These are phyloP conservation scores for Teleogryllus occipitalis DNA, from an alignment of 1,140 invertebrate genomes.

Conservation along the genomic window DNA sequence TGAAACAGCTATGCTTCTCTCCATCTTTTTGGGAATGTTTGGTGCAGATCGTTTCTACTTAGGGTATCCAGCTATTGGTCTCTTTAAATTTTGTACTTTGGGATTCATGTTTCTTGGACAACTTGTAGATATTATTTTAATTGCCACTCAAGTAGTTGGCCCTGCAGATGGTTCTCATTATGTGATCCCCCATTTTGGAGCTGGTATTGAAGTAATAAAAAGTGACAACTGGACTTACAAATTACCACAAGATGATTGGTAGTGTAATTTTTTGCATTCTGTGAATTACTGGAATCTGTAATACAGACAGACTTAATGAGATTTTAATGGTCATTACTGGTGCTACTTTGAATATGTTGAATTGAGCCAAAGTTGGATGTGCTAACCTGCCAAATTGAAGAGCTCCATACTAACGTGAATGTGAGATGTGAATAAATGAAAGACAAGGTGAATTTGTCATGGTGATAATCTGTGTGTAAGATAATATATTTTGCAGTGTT, in stretches of 20 bases:
- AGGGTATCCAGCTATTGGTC: slow-evolving; percentile 89
- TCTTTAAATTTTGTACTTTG: slow-evolving; percentile 89
- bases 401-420: no score
- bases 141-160: slow-evolving; percentile 84
- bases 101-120: slow-evolving; percentile 97
- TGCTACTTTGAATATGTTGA: no score
- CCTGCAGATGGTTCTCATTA: slow-evolving; percentile 96
- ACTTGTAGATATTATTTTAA: slow-evolving; percentile 88
- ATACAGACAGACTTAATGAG: no score
- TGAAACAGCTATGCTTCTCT: slow-evolving; percentile 84
- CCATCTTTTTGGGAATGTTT: slow-evolving; percentile 94
- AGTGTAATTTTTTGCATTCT: background rate
- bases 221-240: slow-evolving; percentile 81
- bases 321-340: no score
- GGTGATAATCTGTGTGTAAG: no score
- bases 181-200: slow-evolving; percentile 89
- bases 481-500: no score
- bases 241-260: slow-evolving; percentile 75
- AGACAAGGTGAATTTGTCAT: no score
- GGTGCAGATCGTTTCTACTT: slow-evolving; percentile 95
- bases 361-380: no score
- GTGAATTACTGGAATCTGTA: no score
- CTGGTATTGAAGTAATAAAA: slow-evolving; percentile 66
- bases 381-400: no score
- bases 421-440: no score